Evolutionary conservation across 1,140 invertebrate genomes (phyloP), one percentile per base, ranked within the genome.

Genomic region (Plectrocnemia conspersa): DNA sequence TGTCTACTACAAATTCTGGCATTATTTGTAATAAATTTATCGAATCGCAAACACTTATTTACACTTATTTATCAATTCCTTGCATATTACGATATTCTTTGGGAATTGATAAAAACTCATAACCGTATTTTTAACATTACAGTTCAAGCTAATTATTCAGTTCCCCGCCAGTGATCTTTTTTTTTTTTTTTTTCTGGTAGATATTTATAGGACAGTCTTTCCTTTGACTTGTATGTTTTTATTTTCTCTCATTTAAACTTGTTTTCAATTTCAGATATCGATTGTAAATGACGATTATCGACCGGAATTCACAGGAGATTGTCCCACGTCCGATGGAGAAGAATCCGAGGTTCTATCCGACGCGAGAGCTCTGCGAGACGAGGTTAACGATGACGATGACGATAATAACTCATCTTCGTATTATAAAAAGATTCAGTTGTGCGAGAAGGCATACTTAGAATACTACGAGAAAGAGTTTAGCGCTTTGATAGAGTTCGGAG

Each of bases 381-480:
- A 7, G 46, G 23, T 22, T 7, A 33, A 36, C n/a, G 29, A 47
- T 29, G 25, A 21, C 25, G 40, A 50, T 13, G 42, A 50, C 15
- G 15, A 33, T 22, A 50, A 54, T 19, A 23, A 33, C 15, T 23
- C 25, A 11, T 22, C 50, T 3, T 21, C 32, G 13, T 42, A 23
- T 16, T 53, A 56, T 44, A 52, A 56, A 45, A 45, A 49, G 11
- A 56, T 42, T 1, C 42, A 49, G 19, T 32, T 56, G 22, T 56
- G 35, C n/a, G 58, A 61, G 22, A 61, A 61, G 25, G 58, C 58
- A 13, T 52, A 61, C 54, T 29, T 54, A 10, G 58, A 61, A 54
- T 61, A 61, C 29, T 54, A 53, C 19, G 58, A 61, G 32, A 61
- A 61, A 41, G 58, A 61, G 50, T 44, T 50, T 2, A 38, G 13